Conservation (phyloP, 2,888 invertebrate genomes). For the Volucella inanis region DNA sequence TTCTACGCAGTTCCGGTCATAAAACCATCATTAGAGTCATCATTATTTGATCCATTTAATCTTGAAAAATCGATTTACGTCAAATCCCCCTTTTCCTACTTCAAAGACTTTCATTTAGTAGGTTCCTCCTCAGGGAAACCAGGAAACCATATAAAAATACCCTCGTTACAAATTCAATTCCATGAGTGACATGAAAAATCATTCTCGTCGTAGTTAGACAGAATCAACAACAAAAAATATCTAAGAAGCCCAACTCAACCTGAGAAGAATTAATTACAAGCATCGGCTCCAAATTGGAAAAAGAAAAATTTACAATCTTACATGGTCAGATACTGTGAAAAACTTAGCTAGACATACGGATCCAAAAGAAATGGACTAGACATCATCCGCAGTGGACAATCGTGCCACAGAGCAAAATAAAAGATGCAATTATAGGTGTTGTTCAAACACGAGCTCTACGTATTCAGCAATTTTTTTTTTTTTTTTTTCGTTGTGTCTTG, state of each 20-base stretch:
- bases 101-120: slow-evolving; percentile 1
- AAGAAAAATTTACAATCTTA: neutral
- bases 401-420: neutral
- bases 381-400: slow-evolving; percentile 14
- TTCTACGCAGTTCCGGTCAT: slow-evolving; percentile 64
- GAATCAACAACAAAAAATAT: neutral
- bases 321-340: slow-evolving; percentile 4
- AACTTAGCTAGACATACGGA: slow-evolving; percentile 26
- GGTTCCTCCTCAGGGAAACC: slow-evolving; percentile 32
- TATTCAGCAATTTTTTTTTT: slow-evolving; percentile 8
- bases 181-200: slow-evolving; percentile 66
- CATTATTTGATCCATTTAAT: slow-evolving; percentile 30
- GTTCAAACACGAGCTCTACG: slow-evolving; percentile 17
- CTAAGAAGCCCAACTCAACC: slow-evolving; percentile 53
- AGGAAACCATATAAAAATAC: neutral
- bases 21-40: slow-evolving; percentile 56
- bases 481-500: neutral
- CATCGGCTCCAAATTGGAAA: slow-evolving; percentile 39
- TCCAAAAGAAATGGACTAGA: neutral
- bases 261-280: slow-evolving; percentile 66
- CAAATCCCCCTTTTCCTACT: neutral
- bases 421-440: slow-evolving; percentile 27
- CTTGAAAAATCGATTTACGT: slow-evolving; percentile 39
- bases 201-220: slow-evolving; percentile 27
- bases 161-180: slow-evolving; percentile 24